A percentile compares a stretch with the other conserved stretches of the same genome.
These are phyloP conservation scores for Cyphomyrus plagiostoma DNA, from an alignment of 2,113 vertebrate genomes.

Conservation along the genomic window DNA sequence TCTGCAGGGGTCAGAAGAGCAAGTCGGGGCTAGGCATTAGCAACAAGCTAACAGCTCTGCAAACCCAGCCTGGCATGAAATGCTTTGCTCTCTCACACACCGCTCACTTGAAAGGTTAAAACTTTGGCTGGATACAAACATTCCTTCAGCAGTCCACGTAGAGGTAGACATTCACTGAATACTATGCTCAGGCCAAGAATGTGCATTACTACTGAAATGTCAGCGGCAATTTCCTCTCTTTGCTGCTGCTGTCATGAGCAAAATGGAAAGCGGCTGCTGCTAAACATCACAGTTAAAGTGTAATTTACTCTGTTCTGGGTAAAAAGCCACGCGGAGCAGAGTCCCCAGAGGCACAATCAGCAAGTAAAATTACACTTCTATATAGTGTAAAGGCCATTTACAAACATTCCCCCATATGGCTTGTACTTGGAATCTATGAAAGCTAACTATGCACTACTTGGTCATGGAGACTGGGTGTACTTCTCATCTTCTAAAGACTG, in stretches of 20 bases:
- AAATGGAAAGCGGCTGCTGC: conserved; percentile 10
- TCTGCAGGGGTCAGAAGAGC: conserved; percentile 55
- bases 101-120: background rate
- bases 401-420: background rate
- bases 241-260: background rate
- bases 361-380: background rate
- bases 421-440: background rate
- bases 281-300: conserved; percentile 3
- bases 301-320: background rate
- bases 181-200: conserved; percentile 1
- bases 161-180: background rate
- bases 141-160: background rate
- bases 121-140: background rate
- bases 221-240: background rate
- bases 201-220: background rate
- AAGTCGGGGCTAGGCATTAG: background rate
- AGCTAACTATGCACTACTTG: background rate
- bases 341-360: background rate
- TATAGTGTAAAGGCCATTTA: background rate
- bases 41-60: background rate
- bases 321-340: background rate
- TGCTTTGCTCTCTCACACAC: background rate
- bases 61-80: background rate
- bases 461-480: background rate
- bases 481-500: background rate